Base-by-base conservation (phyloP, 2,888 invertebrate genomes). In the Xiphydria camelus region DNA sequence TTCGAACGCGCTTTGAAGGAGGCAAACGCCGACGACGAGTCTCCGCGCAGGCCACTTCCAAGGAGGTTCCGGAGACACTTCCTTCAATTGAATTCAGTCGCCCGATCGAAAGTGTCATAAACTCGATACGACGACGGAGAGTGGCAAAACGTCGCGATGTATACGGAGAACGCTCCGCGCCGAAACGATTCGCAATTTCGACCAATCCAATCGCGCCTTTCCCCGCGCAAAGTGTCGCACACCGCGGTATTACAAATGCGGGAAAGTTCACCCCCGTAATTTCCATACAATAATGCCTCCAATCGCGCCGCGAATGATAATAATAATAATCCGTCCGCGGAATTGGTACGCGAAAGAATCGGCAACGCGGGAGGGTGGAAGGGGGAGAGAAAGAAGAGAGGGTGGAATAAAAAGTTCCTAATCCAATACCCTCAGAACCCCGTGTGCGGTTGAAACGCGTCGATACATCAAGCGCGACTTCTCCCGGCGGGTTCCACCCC, bases 391-490 rank as follows among this genome's bases (percentile, higher is more conserved):
- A 7, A 5, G 17, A 9, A 14, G 34, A 34, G 18, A 15, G 34
- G 9, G 15, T 15, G 40, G 45, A 45, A 32, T 45, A 26, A 45
- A 44, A 45, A 45, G 45, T 45, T 45, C 33, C 22, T 45, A 40
- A 40, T 45, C 34, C 33, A 45, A 45, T 40, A 39, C 33, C 32
- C 38, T 10, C 15, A 6, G 18, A 29, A 14, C 12, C 10, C 12
- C 19, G 18, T 14, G 18, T 15, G 15, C 12, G 14, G 10, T 19
- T 14, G 14, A 31, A 15, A 10, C 10, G 46, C 55, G 55, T 57
- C 61, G 56, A 61, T 57, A 56, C 53, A 56, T 51, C 47, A 52
- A 45, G 45, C n/a, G n/a, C n/a, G n/a, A 17, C 41, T 46, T 47
- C 49, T 47, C 49, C 34, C 34, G 18, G 15, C 17, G 42, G 55